Base-by-base conservation (phyloP, 1,140 invertebrate genomes). In the Paralvinella palmiformis region DNA sequence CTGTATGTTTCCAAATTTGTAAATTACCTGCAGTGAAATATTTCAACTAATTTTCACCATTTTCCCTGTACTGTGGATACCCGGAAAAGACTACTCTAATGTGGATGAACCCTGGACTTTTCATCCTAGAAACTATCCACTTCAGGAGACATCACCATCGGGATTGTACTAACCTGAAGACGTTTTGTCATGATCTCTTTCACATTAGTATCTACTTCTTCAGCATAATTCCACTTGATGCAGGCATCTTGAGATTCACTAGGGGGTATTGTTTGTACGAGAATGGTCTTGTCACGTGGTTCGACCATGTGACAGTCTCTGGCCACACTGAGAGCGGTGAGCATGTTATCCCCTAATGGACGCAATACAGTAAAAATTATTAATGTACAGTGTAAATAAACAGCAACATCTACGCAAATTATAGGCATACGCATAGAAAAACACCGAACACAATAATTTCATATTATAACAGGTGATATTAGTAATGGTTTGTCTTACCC, bases 301-400 rank as follows among this genome's bases (percentile, higher is more conserved):
- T 85, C 81, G 7, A 99, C 85, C 79, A 99, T 96, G 5, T 90
- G 89, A 81, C 95, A 98, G 75, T 98, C 94, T 67, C 90, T 87
- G 0, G 94, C 95, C 24, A 99, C 95, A 79, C 91, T 94, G 0
- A 97, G 84, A 0, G 95, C 96, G 0, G 96, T 99, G 71, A 96
- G 86, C 63, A 98, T 88, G 81, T 99, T 99, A 78, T 99, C 96
- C 32, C 80, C 79, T 80, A 13, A 10, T 44, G 10, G 10, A 10
- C 10, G 37, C n/a, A 13, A 13, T 44, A 10, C 10, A n/a, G n/a
- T n/a, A 10, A 44, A 44, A 44, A 44, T 44, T 44, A 13, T 10
- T 44, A 13, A 44, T n/a, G 10, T 44, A 10, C 10, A 44, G n/a
- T 44, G 10, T 44, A 10, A 44, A 44, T 10, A 44, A 44, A 13